Base-by-base conservation (phyloP, 2,888 invertebrate genomes). In the Metalampra italica region DNA sequence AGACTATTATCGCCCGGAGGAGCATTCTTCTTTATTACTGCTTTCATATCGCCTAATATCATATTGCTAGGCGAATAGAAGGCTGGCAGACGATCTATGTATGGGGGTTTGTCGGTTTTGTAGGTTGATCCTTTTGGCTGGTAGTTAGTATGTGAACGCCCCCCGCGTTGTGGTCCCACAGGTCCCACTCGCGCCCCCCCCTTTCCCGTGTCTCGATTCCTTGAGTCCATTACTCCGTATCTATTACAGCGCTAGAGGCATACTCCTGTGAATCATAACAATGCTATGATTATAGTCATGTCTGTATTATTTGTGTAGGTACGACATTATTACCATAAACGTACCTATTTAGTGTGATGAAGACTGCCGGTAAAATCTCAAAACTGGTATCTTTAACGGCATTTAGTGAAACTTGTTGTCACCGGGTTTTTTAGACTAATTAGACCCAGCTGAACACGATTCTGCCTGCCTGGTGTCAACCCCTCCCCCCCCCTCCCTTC, bases 241-340 rank as follows among this genome's bases (percentile, higher is more conserved):
- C 59, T 43, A 47, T 50, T n/a, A 55, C 43, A 41, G 58, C 58
- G 40, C 54, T 61, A 9, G 58, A 53, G 37, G 62, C 64, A 45
- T 54, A 60, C 37, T 66, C 62, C 68, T 68, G 68, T 52, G 61
- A 63, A 22, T 22, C 22, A 22, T 22, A 3, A 22, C 22, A 22
- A 22, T 22, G 22, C 22, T 2, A 22, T 22, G 22, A 22, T 22
- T 2, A 22, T n/a, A n/a, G n/a, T n/a, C n/a, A n/a, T n/a, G n/a
- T n/a, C n/a, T n/a, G n/a, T n/a, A n/a, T n/a, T n/a, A n/a, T n/a
- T n/a, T n/a, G n/a, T n/a, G n/a, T n/a, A n/a, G n/a, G n/a, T n/a
- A n/a, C n/a, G n/a, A n/a, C n/a, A n/a, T n/a, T n/a, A n/a, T n/a
- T n/a, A n/a, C n/a, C n/a, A n/a, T n/a, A n/a, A n/a, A n/a, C n/a